Evolutionary conservation across 2,113 vertebrate species (phyloP).

Genomic region (Hepsetus odoe): DNA sequence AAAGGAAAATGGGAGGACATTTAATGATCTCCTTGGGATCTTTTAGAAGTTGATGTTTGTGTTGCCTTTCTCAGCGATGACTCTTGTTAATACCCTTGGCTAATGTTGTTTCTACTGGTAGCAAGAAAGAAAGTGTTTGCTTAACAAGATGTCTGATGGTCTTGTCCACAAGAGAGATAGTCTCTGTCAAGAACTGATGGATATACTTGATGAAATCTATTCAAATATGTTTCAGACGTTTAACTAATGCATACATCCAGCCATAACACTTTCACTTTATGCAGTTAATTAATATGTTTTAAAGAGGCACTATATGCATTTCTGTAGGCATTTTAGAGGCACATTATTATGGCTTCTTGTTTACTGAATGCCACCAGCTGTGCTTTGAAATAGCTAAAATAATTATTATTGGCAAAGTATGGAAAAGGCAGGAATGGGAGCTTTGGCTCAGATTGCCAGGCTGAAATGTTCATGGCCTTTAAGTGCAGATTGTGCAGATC

Average conservation of each 20-base stretch:
- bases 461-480: slow-evolving; percentile 31
- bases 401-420: slow-evolving; percentile 1
- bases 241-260: background rate
- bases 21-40: slow-evolving; percentile 18
- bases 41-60: slow-evolving; percentile 33
- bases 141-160: slow-evolving; percentile 35
- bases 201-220: background rate
- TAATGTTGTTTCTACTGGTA: slow-evolving; percentile 30
- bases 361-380: slow-evolving; percentile 8
- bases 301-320: background rate
- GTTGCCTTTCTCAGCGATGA: slow-evolving; percentile 5
- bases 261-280: background rate
- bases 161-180: slow-evolving; percentile 23
- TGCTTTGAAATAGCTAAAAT: slow-evolving; percentile 3
- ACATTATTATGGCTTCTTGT: slow-evolving; percentile 2
- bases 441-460: slow-evolving; percentile 15
- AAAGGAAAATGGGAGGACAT: background rate
- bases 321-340: background rate
- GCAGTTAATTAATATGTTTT: background rate
- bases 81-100: slow-evolving; percentile 13
- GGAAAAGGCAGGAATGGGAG: slow-evolving; percentile 34
- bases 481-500: slow-evolving; percentile 33
- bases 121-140: slow-evolving; percentile 15
- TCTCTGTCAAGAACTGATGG: background rate
- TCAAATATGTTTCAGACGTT: slow-evolving; percentile 2